These are phyloP conservation scores for Botrylloides violaceus DNA, from an alignment of 23 tunicate species.

Conservation along the genomic window DNA sequence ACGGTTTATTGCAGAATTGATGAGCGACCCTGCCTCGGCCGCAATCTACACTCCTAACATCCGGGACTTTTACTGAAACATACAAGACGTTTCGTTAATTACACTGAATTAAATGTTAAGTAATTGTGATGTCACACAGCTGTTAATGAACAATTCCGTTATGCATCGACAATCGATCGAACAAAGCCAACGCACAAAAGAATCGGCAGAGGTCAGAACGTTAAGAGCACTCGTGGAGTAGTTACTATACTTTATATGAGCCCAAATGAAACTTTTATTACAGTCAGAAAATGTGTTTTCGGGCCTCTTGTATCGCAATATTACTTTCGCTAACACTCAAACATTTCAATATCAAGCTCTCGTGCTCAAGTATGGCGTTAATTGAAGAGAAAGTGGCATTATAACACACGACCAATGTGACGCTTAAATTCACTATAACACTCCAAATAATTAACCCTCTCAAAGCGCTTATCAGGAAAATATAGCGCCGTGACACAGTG, in stretches of 20 bases:
- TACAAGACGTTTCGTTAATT: neutral
- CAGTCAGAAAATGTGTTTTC: too few relatives aligned
- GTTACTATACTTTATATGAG: too few relatives aligned
- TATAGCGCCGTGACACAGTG: neutral
- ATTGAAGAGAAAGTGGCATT: too few relatives aligned
- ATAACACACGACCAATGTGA: neutral
- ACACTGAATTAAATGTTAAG: neutral
- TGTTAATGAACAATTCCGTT: neutral
- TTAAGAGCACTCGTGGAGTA: neutral
- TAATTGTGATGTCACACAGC: conserved; percentile 1
- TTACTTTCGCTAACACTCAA: neutral
- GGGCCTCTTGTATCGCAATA: neutral
- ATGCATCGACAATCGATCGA: neutral
- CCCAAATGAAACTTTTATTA: too few relatives aligned
- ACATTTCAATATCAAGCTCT: neutral
- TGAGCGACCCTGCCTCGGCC: too few relatives aligned
- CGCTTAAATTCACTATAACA: neutral
- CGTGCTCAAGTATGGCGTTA: neutral
- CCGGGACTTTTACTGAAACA: too few relatives aligned
- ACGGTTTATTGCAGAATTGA: too few relatives aligned
- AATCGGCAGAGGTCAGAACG: neutral
- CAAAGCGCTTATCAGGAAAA: neutral
- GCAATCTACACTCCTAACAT: too few relatives aligned
- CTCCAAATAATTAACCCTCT: neutral
- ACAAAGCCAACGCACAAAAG: neutral